A percentile compares a stretch with the other conserved stretches of the same genome.
Conservation (phyloP, 2,113 vertebrate genomes). For the Platichthys stellatus region DNA sequence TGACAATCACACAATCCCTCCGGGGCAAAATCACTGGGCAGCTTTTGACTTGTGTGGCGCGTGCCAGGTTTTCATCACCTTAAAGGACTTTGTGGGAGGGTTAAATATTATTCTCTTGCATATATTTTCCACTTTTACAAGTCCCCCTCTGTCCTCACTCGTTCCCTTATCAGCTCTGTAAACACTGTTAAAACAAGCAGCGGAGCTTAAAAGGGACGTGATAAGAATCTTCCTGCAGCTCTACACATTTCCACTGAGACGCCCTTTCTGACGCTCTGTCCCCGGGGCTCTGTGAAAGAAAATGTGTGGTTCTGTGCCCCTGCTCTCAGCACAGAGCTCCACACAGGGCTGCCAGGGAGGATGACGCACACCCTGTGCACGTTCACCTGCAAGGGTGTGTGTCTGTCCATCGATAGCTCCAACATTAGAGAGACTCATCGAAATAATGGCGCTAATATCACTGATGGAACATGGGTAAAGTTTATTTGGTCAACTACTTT, state of each 20-base stretch:
- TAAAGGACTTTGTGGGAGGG: too few relatives aligned
- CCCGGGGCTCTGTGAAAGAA: conserved; percentile 14
- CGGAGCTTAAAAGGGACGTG: background rate
- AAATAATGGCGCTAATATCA: too few relatives aligned
- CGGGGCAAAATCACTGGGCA: background rate
- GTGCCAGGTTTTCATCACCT: background rate
- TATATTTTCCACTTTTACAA: background rate
- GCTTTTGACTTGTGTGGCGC: background rate
- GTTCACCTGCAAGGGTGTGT: conserved; percentile 11
- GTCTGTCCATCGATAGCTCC: conserved; percentile 18
- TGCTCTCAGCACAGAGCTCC: conserved; percentile 29
- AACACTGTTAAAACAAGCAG: conserved; percentile 25
- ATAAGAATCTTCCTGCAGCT: conserved; percentile 33
- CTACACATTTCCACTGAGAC: conserved; percentile 17
- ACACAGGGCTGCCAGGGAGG: conserved; percentile 42
- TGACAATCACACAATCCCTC: conserved; percentile 5
- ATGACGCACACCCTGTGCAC: conserved; percentile 40
- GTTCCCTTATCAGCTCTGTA: conserved; percentile 25
- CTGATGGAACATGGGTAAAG: too few relatives aligned
- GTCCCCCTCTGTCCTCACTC: background rate
- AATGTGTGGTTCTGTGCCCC: conserved; percentile 10
- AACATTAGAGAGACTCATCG: too few relatives aligned
- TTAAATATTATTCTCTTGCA: background rate
- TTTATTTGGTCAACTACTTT: too few relatives aligned
- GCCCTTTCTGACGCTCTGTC: background rate